Base-by-base conservation (phyloP, 2,888 invertebrate species). In the Amiota communis region DNA sequence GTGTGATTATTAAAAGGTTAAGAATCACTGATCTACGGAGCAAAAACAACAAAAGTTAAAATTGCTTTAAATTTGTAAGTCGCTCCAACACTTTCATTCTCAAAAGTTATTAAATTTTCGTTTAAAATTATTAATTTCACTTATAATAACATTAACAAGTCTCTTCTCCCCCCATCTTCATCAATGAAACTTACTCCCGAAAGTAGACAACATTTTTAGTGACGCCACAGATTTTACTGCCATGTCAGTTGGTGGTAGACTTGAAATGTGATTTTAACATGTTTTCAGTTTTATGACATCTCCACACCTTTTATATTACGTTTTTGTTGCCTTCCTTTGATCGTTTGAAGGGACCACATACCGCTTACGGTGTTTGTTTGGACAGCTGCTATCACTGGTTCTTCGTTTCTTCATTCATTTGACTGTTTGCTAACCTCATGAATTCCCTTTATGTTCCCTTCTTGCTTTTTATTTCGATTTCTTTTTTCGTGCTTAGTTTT, bases 271-370 rank as follows among this genome's bases (percentile, higher is more conserved):
- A 59, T 17, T 59, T 20, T 51, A 68, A 15, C 67, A 68, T 23
- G 53, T 68, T 68, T 36, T 68, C 13, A 23, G 53, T 53, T 53
- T 36, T 68, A 68, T 53, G 67, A 53, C 53, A 53, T 48, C 23
- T 68, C 53, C 67, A 68, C 67, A 68, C 67, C 67, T 68, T 68
- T 36, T 36, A 36, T 36, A 36, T 23, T 65, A 10, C 65, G 49
- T n/a, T 13, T 65, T 65, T n/a, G 20, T 17, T 49, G 47, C 20
- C 12, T 65, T 20, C n/a, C 36, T 53, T 53, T 36, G 36, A 6
- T 36, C 36, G 36, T 36, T 36, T 36, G 2, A 6, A 4, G 36
- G 36, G 6, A 36, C 36, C 36, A 36, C 36, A 36, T 36, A 36
- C 36, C 36, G 36, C 36, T 36, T 36, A 36, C 3, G 36, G 36